Conservation (phyloP, 2,113 vertebrate species). For the Speoplatyrhinus poulsoni region DNA sequence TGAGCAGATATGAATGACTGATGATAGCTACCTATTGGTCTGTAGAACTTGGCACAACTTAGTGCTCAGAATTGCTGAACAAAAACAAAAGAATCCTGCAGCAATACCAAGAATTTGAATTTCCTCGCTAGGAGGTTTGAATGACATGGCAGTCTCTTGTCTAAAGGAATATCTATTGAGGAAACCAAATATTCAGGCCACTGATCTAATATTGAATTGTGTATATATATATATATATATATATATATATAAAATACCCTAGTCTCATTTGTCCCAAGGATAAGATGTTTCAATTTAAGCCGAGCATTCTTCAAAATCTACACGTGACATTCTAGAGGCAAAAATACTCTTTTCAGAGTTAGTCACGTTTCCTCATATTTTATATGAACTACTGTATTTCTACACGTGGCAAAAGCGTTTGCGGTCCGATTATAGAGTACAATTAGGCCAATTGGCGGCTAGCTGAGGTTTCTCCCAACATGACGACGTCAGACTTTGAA, state of each 20-base stretch:
- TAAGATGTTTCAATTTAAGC: background rate
- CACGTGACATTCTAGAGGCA: too few relatives aligned
- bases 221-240: too few relatives aligned
- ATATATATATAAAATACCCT: background rate
- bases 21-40: constrained; percentile 1
- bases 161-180: background rate
- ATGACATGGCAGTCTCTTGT: background rate
- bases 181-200: background rate
- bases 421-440: too few relatives aligned
- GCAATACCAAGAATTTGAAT: background rate
- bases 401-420: too few relatives aligned
- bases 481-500: too few relatives aligned
- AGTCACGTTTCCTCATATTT: too few relatives aligned
- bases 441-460: too few relatives aligned
- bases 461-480: too few relatives aligned
- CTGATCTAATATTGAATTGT: background rate
- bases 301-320: background rate
- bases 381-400: too few relatives aligned
- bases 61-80: background rate
- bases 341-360: background rate
- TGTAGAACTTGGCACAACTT: background rate
- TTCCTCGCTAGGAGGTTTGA: background rate
- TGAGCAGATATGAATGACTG: background rate
- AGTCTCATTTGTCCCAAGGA: background rate
- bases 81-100: too few relatives aligned